These are phyloP conservation scores for Platycercus adscitus DNA, from an alignment of 2,113 vertebrate genomes.

Conservation along the genomic window DNA sequence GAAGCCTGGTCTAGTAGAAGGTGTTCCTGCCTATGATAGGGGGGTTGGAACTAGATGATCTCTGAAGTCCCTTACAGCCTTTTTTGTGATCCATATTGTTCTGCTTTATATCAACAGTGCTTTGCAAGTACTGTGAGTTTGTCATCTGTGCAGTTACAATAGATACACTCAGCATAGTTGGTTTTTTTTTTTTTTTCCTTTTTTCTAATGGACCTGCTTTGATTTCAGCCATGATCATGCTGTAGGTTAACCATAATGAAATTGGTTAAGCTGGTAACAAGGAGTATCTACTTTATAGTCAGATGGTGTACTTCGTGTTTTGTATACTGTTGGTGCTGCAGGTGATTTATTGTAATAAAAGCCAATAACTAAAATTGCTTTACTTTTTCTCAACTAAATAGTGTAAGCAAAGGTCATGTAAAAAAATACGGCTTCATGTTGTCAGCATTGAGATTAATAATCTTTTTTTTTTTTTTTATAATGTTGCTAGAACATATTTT, in stretches of 20 bases:
- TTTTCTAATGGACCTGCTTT: neutral
- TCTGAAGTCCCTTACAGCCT: neutral
- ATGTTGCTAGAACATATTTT: neutral
- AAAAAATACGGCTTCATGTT: neutral
- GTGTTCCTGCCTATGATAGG: neutral
- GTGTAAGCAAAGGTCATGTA: neutral
- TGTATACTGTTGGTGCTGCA: neutral
- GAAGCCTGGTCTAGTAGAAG: neutral
- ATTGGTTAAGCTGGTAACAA: neutral
- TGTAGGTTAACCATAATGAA: neutral
- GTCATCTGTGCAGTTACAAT: neutral
- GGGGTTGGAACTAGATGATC: neutral
- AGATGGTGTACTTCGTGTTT: neutral
- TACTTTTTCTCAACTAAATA: neutral
- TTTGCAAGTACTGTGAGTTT: neutral
- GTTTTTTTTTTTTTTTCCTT: neutral
- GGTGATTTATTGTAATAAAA: neutral
- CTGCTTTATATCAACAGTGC: neutral
- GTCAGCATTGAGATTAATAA: neutral
- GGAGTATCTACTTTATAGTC: neutral
- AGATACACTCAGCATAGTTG: neutral
- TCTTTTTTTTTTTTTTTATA: neutral
- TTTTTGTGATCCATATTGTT: neutral
- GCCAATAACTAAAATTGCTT: neutral
- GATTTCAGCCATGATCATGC: neutral